phyloP scores from a whole-genome alignment of 2,888 invertebrate species.

The Parasteatoda lunata region DNA sequence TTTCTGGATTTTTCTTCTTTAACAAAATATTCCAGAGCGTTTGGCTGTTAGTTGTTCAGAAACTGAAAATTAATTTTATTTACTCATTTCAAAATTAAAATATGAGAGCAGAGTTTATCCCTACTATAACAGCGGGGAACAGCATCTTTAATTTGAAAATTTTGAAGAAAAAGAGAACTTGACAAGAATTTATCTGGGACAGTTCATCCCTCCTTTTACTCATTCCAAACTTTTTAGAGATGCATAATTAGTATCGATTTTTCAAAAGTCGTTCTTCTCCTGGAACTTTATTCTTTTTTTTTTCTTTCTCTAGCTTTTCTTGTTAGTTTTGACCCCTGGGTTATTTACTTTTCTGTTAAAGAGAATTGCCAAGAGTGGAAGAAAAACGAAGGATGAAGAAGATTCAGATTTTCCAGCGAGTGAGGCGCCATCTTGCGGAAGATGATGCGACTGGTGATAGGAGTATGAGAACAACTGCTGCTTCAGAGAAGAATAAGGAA shows the following conservation, averaged over 20 bases:
- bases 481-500: slow-evolving; percentile 7
- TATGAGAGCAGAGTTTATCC: no score
- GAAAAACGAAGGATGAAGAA: slow-evolving; percentile 1
- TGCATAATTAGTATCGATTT: slow-evolving; percentile 62
- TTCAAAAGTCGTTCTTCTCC: slow-evolving; percentile 29
- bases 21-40: no score
- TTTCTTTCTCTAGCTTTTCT: not conserved
- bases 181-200: no score
- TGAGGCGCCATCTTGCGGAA: slow-evolving; percentile 31
- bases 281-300: slow-evolving; percentile 7
- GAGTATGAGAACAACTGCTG: not conserved
- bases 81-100: no score
- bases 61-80: no score
- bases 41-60: no score
- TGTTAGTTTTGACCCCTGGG: slow-evolving; percentile 17
- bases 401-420: not conserved
- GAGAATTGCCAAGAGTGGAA: slow-evolving; percentile 17
- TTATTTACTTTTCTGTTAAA: slow-evolving; percentile 49
- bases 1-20: no score
- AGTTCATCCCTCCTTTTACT: no score
- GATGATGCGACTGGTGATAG: slow-evolving; percentile 9
- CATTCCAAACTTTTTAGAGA: slow-evolving; percentile 9
- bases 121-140: no score
- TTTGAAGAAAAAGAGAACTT: no score
- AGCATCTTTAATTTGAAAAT: no score